phyloP scores from a whole-genome alignment of 2,888 invertebrate species.

The Matsumyia berberina region DNA sequence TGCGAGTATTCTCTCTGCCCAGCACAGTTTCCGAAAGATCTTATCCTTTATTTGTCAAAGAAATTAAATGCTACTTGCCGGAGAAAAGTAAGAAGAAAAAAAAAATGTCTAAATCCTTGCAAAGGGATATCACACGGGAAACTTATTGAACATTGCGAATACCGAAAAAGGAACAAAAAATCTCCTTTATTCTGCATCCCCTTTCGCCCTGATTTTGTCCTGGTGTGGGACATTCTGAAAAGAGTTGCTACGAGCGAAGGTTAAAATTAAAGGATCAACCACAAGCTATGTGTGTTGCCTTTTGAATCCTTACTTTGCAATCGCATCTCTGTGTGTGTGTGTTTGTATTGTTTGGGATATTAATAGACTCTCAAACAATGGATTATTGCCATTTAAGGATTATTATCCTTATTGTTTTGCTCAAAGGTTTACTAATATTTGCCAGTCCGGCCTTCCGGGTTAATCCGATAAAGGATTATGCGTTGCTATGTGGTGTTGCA shows the following conservation, averaged over 20 bases:
- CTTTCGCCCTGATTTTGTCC: slow-evolving; percentile 21
- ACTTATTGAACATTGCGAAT: slow-evolving; percentile 73
- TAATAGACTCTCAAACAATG: slow-evolving; percentile 68
- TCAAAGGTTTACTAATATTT: slow-evolving; percentile 74
- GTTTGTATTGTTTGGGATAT: slow-evolving; percentile 64
- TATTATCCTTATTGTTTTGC: slow-evolving; percentile 74
- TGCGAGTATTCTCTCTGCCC: no score
- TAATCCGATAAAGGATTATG: slow-evolving; percentile 75
- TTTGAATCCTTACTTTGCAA: slow-evolving; percentile 5
- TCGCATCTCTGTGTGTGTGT: background rate
- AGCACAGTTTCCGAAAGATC: slow-evolving; percentile 43
- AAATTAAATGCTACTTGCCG: slow-evolving; percentile 55
- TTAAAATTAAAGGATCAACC: slow-evolving; percentile 53
- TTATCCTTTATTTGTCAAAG: slow-evolving; percentile 68
- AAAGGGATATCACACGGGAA: slow-evolving; percentile 71
- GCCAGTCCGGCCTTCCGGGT: slow-evolving; percentile 64
- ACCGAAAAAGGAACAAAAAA: slow-evolving; percentile 24
- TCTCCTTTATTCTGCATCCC: slow-evolving; percentile 57
- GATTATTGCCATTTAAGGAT: slow-evolving; percentile 73
- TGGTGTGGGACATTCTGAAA: slow-evolving; percentile 45
- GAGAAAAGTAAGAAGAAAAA: slow-evolving; percentile 27
- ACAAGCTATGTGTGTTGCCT: slow-evolving; percentile 31
- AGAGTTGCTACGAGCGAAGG: slow-evolving; percentile 52
- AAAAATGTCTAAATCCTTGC: slow-evolving; percentile 27
- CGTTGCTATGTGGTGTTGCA: slow-evolving; percentile 37